Conservation (phyloP, 2,113 vertebrate genomes). For the Oreochromis spilurus region DNA sequence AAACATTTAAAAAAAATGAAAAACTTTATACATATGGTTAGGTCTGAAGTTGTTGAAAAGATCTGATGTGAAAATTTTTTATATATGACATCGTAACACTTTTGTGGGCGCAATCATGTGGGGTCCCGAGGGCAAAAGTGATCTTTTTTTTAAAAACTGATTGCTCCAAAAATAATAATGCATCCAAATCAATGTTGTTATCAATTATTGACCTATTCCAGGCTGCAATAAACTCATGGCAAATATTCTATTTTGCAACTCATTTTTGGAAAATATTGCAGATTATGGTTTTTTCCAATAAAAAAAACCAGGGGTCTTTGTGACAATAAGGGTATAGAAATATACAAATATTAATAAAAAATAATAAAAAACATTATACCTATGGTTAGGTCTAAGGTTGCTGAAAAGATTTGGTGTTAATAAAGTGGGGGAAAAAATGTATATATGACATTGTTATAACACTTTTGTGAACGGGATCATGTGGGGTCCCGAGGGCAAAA, state of each 20-base stretch:
- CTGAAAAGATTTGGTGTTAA: neutral
- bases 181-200: no score
- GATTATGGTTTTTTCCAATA: neutral
- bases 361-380: rapidly evolving
- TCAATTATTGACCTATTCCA: no score
- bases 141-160: no score
- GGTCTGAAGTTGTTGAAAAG: no score
- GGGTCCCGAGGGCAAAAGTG: no score
- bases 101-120: no score
- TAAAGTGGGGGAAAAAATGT: rapidly evolving
- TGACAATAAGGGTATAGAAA: neutral
- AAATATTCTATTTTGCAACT: neutral
- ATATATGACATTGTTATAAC: neutral
- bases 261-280: neutral
- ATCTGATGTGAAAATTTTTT: no score
- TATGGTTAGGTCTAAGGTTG: neutral
- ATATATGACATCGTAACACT: no score
- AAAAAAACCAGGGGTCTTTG: neutral
- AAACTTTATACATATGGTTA: neutral
- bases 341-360: neutral
- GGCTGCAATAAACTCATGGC: no score
- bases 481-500: neutral
- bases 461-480: neutral
- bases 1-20: no score
- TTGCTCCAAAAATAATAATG: no score